phyloP scores from a whole-genome alignment of 2,888 invertebrate species.

The Polydrusus tereticollis region DNA sequence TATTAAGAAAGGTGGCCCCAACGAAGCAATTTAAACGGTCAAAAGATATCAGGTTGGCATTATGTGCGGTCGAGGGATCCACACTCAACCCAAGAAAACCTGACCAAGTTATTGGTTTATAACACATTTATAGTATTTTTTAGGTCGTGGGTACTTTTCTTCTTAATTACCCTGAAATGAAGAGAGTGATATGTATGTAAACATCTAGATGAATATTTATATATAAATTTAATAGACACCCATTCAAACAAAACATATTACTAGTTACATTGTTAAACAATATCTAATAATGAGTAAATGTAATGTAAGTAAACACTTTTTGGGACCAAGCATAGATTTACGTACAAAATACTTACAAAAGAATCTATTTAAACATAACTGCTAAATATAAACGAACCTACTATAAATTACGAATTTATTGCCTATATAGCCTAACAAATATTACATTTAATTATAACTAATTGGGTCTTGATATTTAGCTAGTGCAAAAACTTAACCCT shows the following conservation, averaged over 20 bases:
- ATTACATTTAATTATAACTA: slow-evolving; percentile 15
- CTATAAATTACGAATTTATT: not conserved
- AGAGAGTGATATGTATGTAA: slow-evolving; percentile 4
- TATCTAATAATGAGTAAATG: slow-evolving; percentile 6
- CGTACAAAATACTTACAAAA: slow-evolving; percentile 12
- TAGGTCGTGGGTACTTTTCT: no score
- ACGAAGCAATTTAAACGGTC: no score
- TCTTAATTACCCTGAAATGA: not conserved
- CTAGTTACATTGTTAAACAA: no score
- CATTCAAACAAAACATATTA: slow-evolving; percentile 13
- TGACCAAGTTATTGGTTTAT: no score
- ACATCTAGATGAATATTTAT: not conserved
- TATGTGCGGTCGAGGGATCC: no score
- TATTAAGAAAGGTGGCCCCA: no score
- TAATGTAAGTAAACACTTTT: slow-evolving; percentile 15
- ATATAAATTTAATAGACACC: not conserved
- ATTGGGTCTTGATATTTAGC: not conserved
- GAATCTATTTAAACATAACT: slow-evolving; percentile 9
- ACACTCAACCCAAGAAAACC: no score
- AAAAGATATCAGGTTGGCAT: no score
- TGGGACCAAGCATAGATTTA: slow-evolving; percentile 15
- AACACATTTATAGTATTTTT: no score
- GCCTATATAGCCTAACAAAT: not conserved
- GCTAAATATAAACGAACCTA: slow-evolving; percentile 10
- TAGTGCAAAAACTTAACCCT: slow-evolving; percentile 1